These are phyloP conservation scores for Tiaroga cobitis DNA, from an alignment of 2,797 vertebrate species.

Conservation along the genomic window DNA sequence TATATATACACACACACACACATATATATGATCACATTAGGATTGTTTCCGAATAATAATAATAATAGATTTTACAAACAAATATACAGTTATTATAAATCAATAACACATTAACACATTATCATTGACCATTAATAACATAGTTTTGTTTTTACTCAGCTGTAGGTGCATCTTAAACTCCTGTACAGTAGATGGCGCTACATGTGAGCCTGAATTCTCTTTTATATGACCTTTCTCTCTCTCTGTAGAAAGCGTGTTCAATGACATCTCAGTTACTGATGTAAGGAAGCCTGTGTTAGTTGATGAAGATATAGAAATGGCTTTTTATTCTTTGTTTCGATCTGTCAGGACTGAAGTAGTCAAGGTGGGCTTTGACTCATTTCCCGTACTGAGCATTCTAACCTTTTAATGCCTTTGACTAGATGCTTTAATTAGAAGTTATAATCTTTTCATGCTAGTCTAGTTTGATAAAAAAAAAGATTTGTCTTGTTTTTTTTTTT, in stretches of 20 bases:
- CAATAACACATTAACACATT: background rate
- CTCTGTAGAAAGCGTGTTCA: constrained; percentile 74
- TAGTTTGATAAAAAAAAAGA: background rate
- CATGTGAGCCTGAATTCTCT: background rate
- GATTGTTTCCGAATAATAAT: too few species aligned
- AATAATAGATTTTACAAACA: background rate
- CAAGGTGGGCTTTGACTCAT: constrained; percentile 67
- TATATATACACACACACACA: too few species aligned
- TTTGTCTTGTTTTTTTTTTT: background rate
- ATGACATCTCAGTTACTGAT: constrained; percentile 72
- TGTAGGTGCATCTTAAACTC: constrained; percentile 49
- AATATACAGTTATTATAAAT: background rate
- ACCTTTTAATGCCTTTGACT: background rate
- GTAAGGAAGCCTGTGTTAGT: background rate
- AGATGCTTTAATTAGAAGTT: background rate
- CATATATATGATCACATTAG: too few species aligned
- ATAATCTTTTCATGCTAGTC: background rate
- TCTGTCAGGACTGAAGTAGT: constrained; percentile 60
- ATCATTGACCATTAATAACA: too few species aligned
- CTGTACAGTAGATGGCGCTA: constrained; percentile 63
- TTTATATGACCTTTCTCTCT: constrained; percentile 52
- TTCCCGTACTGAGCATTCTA: background rate
- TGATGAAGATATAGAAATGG: constrained; percentile 63
- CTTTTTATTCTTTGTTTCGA: constrained; percentile 66
- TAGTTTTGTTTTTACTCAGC: background rate